phyloP scores from a whole-genome alignment of 2,888 invertebrate genomes.

The Ochropacha duplaris region DNA sequence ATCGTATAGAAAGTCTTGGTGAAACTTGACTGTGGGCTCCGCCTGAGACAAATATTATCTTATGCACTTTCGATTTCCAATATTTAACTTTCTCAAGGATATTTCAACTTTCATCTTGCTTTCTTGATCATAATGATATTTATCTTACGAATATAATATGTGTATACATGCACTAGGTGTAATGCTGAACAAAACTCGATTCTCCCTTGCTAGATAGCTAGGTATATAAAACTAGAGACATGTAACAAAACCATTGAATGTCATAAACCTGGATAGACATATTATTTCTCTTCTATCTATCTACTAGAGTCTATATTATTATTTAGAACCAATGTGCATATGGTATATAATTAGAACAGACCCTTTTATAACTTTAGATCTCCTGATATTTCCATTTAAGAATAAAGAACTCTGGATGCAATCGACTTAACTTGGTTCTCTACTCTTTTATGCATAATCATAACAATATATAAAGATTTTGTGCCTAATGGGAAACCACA shows the following conservation, averaged over 20 bases:
- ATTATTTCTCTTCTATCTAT: too few relatives aligned
- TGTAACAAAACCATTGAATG: too few relatives aligned
- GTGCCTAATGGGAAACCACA: not conserved
- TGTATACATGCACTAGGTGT: too few relatives aligned
- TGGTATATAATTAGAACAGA: too few relatives aligned
- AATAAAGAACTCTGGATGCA: too few relatives aligned
- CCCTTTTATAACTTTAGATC: too few relatives aligned
- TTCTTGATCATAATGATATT: not conserved
- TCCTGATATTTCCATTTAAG: too few relatives aligned
- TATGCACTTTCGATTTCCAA: conserved; percentile 56
- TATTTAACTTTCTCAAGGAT: conserved; percentile 57
- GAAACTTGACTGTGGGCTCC: conserved; percentile 36
- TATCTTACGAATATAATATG: not conserved
- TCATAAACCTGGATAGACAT: too few relatives aligned
- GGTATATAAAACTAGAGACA: not conserved
- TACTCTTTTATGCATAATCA: not conserved
- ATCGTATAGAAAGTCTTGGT: conserved; percentile 53
- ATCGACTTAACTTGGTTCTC: not conserved
- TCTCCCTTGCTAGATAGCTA: not conserved
- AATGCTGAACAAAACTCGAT: too few relatives aligned
- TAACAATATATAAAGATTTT: not conserved
- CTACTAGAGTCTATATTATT: too few relatives aligned
- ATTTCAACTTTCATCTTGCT: conserved; percentile 32
- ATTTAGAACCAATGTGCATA: too few relatives aligned
- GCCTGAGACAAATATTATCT: conserved; percentile 53